Percentiles rank a stretch among this genome's conserved stretches.
Evolutionary conservation across 2,113 vertebrate genomes (phyloP).

Genomic region (Nothocercus nigrocapillus): DNA sequence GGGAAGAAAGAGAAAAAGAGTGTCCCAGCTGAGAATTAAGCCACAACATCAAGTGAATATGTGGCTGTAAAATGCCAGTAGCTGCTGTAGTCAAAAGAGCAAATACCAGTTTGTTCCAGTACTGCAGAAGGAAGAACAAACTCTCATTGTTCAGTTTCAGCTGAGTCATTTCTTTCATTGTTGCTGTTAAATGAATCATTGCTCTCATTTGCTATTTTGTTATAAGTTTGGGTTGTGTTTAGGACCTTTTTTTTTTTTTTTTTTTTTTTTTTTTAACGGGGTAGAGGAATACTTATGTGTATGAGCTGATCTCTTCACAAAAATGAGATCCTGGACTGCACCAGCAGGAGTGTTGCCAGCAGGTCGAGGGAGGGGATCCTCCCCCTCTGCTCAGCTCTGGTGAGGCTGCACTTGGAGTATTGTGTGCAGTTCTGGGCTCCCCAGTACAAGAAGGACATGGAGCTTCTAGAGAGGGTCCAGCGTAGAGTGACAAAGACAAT

Average conservation of each 20-base stretch:
- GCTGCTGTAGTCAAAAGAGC: background rate
- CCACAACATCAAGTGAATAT: background rate
- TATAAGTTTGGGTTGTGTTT: background rate
- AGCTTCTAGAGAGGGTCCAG: too few species aligned
- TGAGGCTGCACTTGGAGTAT: too few species aligned
- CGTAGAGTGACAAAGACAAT: too few species aligned
- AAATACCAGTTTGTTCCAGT: background rate
- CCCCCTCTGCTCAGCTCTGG: too few species aligned
- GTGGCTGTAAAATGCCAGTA: background rate
- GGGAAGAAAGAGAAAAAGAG: background rate
- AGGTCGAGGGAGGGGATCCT: too few species aligned
- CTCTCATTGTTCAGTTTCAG: background rate
- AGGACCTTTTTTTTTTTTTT: constrained; percentile 18
- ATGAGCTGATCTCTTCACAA: background rate
- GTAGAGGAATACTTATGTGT: background rate
- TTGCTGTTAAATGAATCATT: constrained; percentile 28
- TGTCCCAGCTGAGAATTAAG: constrained; percentile 13
- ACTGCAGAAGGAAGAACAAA: background rate
- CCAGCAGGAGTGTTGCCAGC: too few species aligned
- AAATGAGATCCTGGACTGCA: too few species aligned
- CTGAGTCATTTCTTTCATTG: constrained; percentile 10
- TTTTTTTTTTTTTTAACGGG: background rate
- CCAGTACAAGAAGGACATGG: too few species aligned
- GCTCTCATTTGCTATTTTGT: background rate
- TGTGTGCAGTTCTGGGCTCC: too few species aligned